A percentile compares a stretch with the other conserved stretches of the same genome.
These are phyloP conservation scores for Ephydatia muelleri DNA, from an alignment of 37 sponge, comb jelly and placozoan genomes.

Conservation along the genomic window DNA sequence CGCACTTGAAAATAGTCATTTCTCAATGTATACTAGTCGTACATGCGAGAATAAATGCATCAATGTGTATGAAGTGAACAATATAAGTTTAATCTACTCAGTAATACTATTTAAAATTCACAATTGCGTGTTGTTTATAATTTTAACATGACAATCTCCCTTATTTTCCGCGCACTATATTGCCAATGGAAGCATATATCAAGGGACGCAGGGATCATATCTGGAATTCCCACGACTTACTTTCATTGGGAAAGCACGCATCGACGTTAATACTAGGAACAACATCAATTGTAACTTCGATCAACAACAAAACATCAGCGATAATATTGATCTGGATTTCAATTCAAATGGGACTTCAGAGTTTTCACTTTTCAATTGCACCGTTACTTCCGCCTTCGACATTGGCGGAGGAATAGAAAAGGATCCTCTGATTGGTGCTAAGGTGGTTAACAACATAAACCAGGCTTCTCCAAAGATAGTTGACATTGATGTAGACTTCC, in stretches of 20 bases:
- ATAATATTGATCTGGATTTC: neutral
- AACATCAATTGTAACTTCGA: constrained; percentile 31
- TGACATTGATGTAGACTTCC: constrained; percentile 18
- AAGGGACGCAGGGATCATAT: too few relatives aligned
- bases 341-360: neutral
- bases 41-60: too few relatives aligned
- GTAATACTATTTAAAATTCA: too few relatives aligned
- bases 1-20: too few relatives aligned
- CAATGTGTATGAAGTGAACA: too few relatives aligned
- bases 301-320: too few relatives aligned
- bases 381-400: neutral
- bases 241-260: constrained; percentile 25
- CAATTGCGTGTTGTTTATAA: too few relatives aligned
- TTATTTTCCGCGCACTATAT: too few relatives aligned
- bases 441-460: neutral
- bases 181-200: too few relatives aligned
- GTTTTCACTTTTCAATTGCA: neutral
- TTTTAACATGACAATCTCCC: too few relatives aligned
- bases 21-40: too few relatives aligned
- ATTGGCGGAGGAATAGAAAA: neutral
- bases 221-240: constrained; percentile 23
- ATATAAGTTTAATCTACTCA: too few relatives aligned
- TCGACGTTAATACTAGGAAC: constrained; percentile 36
- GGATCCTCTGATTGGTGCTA: neutral
- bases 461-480: constrained; percentile 1